Evolutionary conservation across 2,888 invertebrate species (phyloP).

Genomic region (Sinotaia quadrata): DNA sequence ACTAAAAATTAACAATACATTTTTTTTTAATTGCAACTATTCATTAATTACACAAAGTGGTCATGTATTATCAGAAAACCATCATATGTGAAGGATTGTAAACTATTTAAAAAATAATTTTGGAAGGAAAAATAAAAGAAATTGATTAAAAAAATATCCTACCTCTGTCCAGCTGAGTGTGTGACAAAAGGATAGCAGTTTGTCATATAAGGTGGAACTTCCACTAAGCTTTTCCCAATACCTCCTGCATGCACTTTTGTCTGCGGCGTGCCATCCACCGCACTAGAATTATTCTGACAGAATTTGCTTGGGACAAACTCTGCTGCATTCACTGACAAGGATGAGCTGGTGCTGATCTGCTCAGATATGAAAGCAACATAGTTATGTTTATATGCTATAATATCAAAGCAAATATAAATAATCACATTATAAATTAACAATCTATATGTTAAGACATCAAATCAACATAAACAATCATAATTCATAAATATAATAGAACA

Average conservation of each 20-base stretch:
- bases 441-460: too few relatives aligned
- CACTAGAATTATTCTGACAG: background rate
- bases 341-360: background rate
- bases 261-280: background rate
- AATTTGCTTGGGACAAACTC: slow-evolving; percentile 31
- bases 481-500: too few relatives aligned
- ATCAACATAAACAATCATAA: too few relatives aligned
- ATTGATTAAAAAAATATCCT: background rate
- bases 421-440: too few relatives aligned
- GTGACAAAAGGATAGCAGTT: slow-evolving; percentile 68
- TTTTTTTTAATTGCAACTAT: too few relatives aligned
- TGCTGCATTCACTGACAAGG: slow-evolving; percentile 31
- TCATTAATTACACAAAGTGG: too few relatives aligned
- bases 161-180: slow-evolving; percentile 35
- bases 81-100: background rate
- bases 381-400: too few relatives aligned
- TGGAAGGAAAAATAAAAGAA: background rate
- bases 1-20: too few relatives aligned
- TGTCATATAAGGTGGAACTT: slow-evolving; percentile 63
- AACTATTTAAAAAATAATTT: background rate
- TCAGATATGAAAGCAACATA: slow-evolving; percentile 12
- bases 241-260: background rate
- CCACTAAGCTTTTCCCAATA: slow-evolving; percentile 36
- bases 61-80: background rate
- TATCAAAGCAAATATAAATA: too few relatives aligned